phyloP scores from a whole-genome alignment of 2,888 invertebrate genomes.

The Reticulitermes lucifugus region DNA sequence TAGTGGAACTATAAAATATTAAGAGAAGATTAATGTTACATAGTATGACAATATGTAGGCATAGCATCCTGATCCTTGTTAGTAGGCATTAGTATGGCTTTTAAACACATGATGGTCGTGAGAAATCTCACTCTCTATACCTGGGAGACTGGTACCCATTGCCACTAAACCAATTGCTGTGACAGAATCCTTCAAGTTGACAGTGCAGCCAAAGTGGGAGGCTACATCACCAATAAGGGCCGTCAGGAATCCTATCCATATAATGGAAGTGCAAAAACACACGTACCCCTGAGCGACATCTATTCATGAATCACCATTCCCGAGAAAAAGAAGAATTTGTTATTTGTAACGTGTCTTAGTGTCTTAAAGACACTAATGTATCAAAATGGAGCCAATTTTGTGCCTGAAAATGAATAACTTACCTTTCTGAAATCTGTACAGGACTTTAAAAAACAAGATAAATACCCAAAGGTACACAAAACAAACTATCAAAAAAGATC shows the following conservation, averaged over 20 bases:
- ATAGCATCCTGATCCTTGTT: conserved; percentile 2
- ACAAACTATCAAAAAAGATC: neutral
- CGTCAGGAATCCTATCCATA: conserved; percentile 93
- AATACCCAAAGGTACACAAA: neutral
- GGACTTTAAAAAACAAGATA: neutral
- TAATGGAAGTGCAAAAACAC: conserved; percentile 93
- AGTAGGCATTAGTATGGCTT: neutral
- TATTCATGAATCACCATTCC: conserved; percentile 60
- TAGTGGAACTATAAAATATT: neutral
- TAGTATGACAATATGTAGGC: neutral
- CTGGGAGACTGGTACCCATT: conserved; percentile 98
- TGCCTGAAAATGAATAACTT: conserved; percentile 5
- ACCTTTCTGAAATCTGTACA: neutral
- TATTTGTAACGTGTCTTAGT: neutral
- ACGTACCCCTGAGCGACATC: conserved; percentile 95
- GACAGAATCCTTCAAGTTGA: conserved; percentile 96
- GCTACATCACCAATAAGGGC: conserved; percentile 98
- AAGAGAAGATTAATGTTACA: neutral
- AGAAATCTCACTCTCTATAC: conserved; percentile 65
- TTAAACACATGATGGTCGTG: neutral
- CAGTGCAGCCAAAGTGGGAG: conserved; percentile 96
- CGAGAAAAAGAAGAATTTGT: conserved; percentile 7
- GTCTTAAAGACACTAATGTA: neutral
- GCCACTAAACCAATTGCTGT: conserved; percentile 99
- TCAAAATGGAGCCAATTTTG: conserved; percentile 4